Evolutionary conservation across 2,797 vertebrate species (phyloP).

Genomic region (Etheostoma perlongum): DNA sequence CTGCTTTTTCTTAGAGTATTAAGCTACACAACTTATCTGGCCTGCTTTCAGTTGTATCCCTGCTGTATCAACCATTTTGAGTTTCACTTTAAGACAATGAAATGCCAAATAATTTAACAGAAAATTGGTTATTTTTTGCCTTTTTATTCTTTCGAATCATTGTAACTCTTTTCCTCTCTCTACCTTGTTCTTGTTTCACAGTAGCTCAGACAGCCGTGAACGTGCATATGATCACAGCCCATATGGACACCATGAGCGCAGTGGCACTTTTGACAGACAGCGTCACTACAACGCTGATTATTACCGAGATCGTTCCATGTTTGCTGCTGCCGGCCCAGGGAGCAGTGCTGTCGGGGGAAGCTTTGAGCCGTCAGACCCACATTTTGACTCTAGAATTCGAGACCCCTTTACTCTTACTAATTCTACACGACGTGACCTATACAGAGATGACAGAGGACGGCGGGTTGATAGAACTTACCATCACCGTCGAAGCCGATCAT

Average conservation of each 20-base stretch:
- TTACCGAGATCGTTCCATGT: constrained; percentile 92
- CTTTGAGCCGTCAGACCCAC: constrained; percentile 95
- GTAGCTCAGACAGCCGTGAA: constrained; percentile 98
- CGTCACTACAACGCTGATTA: constrained; percentile 99
- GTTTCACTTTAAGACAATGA: constrained; percentile 26
- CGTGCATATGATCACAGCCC: constrained; percentile 99
- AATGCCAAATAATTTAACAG: constrained; percentile 12
- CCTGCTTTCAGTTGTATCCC: constrained; percentile 10
- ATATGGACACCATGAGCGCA: constrained; percentile 98
- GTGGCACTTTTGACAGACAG: constrained; percentile 95
- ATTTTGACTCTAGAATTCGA: constrained; percentile 96
- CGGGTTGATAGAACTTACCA: constrained; percentile 95
- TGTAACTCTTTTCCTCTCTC: constrained; percentile 55
- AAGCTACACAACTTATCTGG: constrained; percentile 15
- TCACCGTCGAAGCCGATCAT: constrained; percentile 96
- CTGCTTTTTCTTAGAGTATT: constrained; percentile 10
- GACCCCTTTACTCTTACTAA: constrained; percentile 94
- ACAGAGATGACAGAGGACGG: constrained; percentile 96
- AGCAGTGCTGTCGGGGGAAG: constrained; percentile 81
- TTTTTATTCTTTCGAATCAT: constrained; percentile 18
- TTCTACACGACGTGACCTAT: constrained; percentile 95
- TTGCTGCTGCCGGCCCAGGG: constrained; percentile 81
- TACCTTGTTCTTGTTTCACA: constrained; percentile 81
- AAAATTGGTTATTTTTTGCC: constrained; percentile 1
- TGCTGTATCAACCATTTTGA: constrained; percentile 9